These are phyloP conservation scores for Hoplostethus mediterraneus DNA, from an alignment of 2,797 vertebrate species.

Conservation along the genomic window DNA sequence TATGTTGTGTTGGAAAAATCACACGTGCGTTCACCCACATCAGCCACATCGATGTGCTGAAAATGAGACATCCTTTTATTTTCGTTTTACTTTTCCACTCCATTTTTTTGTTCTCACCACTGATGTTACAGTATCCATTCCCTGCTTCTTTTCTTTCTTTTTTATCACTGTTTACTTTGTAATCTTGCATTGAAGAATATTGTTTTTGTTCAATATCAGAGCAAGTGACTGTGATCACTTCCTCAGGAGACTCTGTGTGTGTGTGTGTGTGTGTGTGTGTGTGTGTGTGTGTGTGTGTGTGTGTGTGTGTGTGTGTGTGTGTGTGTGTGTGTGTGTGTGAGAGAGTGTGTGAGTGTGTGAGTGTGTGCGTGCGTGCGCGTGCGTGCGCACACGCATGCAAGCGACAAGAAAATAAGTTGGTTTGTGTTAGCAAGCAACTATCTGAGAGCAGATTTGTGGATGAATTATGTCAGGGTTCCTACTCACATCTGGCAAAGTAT, in stretches of 20 bases:
- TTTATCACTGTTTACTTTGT: conserved; percentile 18
- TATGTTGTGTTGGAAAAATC: too few species aligned
- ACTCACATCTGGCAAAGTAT: conserved; percentile 9
- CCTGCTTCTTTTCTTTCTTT: conserved; percentile 20
- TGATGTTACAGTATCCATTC: conserved; percentile 5
- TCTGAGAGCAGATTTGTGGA: neutral
- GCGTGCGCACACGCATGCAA: too few species aligned
- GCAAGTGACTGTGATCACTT: conserved; percentile 28
- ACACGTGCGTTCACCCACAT: neutral
- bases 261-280: neutral
- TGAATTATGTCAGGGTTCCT: conserved; percentile 22
- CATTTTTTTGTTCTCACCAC: neutral
- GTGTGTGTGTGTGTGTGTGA: too few species aligned
- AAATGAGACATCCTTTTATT: neutral
- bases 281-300: neutral
- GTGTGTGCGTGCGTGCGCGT: too few species aligned
- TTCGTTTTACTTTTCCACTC: conserved; percentile 7
- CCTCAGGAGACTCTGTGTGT: conserved; percentile 24
- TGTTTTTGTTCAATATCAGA: conserved; percentile 17
- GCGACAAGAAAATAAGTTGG: too few species aligned
- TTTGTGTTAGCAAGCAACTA: neutral
- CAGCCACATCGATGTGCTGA: neutral
- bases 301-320: too few species aligned
- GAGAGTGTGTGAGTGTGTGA: too few species aligned
- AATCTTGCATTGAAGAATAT: conserved; percentile 21